phyloP scores from a whole-genome alignment of 1,140 invertebrate genomes.

The Eueides isabella region DNA sequence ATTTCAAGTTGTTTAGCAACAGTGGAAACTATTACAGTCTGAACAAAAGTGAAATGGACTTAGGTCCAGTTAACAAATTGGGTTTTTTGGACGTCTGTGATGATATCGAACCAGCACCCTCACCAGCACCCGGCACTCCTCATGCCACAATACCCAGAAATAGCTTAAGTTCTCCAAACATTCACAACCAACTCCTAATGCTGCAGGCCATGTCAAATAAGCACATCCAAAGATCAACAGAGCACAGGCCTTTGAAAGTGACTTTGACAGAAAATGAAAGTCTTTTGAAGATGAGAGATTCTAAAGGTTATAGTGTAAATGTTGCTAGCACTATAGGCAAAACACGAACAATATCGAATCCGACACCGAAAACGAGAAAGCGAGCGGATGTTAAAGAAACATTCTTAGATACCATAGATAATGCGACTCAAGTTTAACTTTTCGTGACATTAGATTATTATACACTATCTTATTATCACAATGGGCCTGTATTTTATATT shows the following conservation, averaged over 20 bases:
- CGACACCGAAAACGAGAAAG: constrained; percentile 58
- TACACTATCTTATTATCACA: not conserved
- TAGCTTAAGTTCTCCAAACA: constrained; percentile 75
- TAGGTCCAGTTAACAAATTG: constrained; percentile 76
- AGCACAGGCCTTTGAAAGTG: constrained; percentile 63
- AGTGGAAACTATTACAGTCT: constrained; percentile 90
- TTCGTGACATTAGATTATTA: constrained; percentile 4
- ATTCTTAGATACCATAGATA: constrained; percentile 58
- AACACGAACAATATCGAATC: constrained; percentile 55
- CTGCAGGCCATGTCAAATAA: constrained; percentile 63
- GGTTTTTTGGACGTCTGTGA: constrained; percentile 83
- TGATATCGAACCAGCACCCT: constrained; percentile 82
- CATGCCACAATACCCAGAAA: constrained; percentile 73
- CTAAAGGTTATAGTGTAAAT: constrained; percentile 60
- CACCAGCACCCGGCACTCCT: constrained; percentile 74
- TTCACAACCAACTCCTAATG: constrained; percentile 69
- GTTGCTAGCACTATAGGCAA: constrained; percentile 59
- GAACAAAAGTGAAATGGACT: constrained; percentile 84
- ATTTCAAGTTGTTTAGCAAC: constrained; percentile 88
- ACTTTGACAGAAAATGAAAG: constrained; percentile 64
- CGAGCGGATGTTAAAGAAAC: constrained; percentile 69
- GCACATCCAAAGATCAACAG: constrained; percentile 47
- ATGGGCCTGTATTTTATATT: constrained; percentile 12
- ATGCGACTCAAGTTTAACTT: constrained; percentile 2
- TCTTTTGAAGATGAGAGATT: constrained; percentile 59